A percentile compares a stretch with the other conserved stretches of the same genome.
phyloP scores from a whole-genome alignment of 2,888 invertebrate genomes.

The Nesidiocoris tenuis region DNA sequence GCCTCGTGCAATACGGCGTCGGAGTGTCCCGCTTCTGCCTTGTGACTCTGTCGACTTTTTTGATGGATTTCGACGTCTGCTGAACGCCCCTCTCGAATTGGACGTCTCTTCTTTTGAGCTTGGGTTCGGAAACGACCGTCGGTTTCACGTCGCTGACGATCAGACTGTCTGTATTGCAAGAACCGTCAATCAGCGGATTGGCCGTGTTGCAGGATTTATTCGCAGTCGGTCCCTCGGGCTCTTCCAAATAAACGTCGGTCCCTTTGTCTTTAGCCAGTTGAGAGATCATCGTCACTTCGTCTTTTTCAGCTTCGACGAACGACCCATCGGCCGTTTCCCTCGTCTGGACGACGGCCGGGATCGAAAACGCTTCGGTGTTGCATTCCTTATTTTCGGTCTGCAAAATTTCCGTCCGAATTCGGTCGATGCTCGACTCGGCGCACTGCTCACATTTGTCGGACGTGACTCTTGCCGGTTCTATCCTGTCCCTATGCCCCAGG shows the following conservation, averaged over 20 bases:
- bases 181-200: slow-evolving; percentile 16
- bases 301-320: slow-evolving; percentile 34
- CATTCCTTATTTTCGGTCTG: slow-evolving; percentile 31
- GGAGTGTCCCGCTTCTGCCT: slow-evolving; percentile 34
- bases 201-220: slow-evolving; percentile 38
- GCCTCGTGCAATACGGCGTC: slow-evolving; percentile 29
- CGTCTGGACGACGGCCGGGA: slow-evolving; percentile 40
- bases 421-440: slow-evolving; percentile 6
- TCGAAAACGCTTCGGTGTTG: slow-evolving; percentile 33
- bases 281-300: slow-evolving; percentile 30
- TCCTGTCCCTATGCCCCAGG: not conserved
- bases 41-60: not conserved
- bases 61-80: slow-evolving; percentile 17
- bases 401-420: slow-evolving; percentile 26
- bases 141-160: slow-evolving; percentile 27
- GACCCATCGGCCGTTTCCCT: slow-evolving; percentile 35
- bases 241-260: slow-evolving; percentile 28
- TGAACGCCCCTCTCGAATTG: slow-evolving; percentile 24
- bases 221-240: slow-evolving; percentile 1
- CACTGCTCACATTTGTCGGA: slow-evolving; percentile 32
- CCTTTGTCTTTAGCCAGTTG: slow-evolving; percentile 27
- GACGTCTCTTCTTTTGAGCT: slow-evolving; percentile 26
- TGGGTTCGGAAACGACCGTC: not conserved
- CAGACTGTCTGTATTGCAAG: slow-evolving; percentile 32
- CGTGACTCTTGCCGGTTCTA: slow-evolving; percentile 2